Base-by-base conservation (phyloP, 35 echinoderm and acorn worm species). In the Apostichopus parvimensis region DNA sequence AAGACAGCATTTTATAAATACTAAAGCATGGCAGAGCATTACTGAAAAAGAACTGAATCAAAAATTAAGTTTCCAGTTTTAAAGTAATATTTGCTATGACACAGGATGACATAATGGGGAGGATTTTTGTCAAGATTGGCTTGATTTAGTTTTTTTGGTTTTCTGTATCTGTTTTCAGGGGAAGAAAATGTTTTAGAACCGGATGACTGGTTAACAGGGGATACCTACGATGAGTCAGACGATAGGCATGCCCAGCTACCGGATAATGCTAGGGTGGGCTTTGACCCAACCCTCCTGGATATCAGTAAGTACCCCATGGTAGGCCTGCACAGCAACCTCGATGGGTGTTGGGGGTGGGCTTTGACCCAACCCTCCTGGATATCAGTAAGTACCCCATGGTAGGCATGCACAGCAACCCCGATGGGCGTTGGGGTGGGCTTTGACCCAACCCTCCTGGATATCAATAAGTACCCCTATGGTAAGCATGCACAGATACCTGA, bases 131-230 rank as follows among this genome's bases (percentile, higher is more conserved):
- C 34, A 45, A 45, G 34, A 45, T 45, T 45, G 34, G 34, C 34
- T 45, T 45, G 34, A 45, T 0, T 45, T 45, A 45, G 34, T 45
- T 45, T 45, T 45, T 45, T 45, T 45, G 34, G 34, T 45, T 45
- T 45, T 45, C 34, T 45, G 34, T 79, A 79, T 60, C 52, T 9
- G 21, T 54, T 79, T 91, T 23, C 9, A 91, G 89, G 89, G 53
- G 89, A 91, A 26, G 77, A 78, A 34, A 91, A 91, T 79, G 77
- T 91, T 54, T 53, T 79, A 9, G 55, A 77, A 17, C 89, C 77
- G 6, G 72, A 91, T 20, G 89, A 91, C 12, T 91, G 89, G 89
- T 53, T 91, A 26, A 79, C 77, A 14, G 71, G 89, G 18, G 86
- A 88, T 57, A 88, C 86, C 15, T 88, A 20, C 6, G 89, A 91